phyloP scores from a whole-genome alignment of 2,888 invertebrate species.

The Bellardia bayeri region DNA sequence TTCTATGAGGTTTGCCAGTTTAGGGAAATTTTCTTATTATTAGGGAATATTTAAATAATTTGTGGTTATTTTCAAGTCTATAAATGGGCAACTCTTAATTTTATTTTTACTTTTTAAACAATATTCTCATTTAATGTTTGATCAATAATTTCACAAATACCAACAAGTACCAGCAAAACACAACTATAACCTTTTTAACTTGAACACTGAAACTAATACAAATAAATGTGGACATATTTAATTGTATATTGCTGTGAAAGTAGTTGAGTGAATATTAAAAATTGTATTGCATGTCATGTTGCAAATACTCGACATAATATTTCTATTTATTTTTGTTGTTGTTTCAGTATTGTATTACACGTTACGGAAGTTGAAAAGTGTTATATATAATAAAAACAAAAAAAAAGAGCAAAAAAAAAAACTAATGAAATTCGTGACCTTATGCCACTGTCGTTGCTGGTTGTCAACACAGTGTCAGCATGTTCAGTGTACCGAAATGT shows the following conservation, averaged over 20 bases:
- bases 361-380: slow-evolving; percentile 61
- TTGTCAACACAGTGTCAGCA: slow-evolving; percentile 70
- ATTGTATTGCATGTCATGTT: slow-evolving; percentile 36
- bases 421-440: slow-evolving; percentile 83
- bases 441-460: slow-evolving; percentile 69
- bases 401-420: slow-evolving; percentile 68
- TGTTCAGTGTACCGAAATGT: slow-evolving; percentile 50
- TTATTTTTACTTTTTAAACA: slow-evolving; percentile 11
- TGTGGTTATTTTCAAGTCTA: neutral
- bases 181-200: slow-evolving; percentile 64
- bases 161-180: slow-evolving; percentile 71
- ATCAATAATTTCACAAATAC: slow-evolving; percentile 78
- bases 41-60: neutral
- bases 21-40: neutral
- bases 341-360: slow-evolving; percentile 53
- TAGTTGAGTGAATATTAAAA: slow-evolving; percentile 36
- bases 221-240: neutral
- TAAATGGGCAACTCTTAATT: slow-evolving; percentile 33
- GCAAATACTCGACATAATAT: slow-evolving; percentile 25
- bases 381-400: slow-evolving; percentile 44
- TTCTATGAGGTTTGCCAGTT: neutral
- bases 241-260: neutral
- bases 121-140: slow-evolving; percentile 77
- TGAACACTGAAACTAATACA: slow-evolving; percentile 11
- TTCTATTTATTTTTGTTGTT: slow-evolving; percentile 12